Conservation (phyloP, 1,140 invertebrate species). For the Pollicipes pollicipes region DNA sequence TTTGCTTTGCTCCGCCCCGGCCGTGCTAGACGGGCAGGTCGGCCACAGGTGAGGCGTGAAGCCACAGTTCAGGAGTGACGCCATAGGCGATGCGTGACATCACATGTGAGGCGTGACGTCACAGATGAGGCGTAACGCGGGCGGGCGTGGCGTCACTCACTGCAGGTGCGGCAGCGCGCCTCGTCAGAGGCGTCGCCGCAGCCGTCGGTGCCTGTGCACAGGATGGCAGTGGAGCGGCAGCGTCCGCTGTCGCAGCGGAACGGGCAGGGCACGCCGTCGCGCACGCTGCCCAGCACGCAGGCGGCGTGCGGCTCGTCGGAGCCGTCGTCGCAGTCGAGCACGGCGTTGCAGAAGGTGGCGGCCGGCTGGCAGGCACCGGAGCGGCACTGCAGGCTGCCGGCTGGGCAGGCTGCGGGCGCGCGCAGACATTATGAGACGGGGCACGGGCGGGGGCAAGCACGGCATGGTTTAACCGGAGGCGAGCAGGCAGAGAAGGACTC, state of each 20-base stretch:
- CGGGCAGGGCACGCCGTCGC: constrained; percentile 40
- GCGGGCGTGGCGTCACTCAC: constrained; percentile 51
- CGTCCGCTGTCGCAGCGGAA: constrained; percentile 64
- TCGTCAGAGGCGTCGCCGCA: constrained; percentile 80
- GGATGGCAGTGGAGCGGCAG: constrained; percentile 66
- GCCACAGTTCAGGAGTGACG: too few species aligned
- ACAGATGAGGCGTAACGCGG: too few species aligned
- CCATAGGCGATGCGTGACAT: too few species aligned
- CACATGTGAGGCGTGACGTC: too few species aligned
- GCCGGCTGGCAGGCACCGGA: constrained; percentile 69
- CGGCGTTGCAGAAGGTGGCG: constrained; percentile 77
- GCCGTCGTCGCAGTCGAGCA: constrained; percentile 61
- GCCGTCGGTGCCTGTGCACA: constrained; percentile 68
- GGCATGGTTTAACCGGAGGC: too few species aligned
- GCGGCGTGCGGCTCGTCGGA: constrained; percentile 61
- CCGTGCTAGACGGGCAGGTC: too few species aligned
- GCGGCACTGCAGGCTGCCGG: constrained; percentile 57
- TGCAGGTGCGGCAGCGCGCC: constrained; percentile 57
- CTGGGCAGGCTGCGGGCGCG: constrained; percentile 38
- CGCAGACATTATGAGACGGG: too few species aligned
- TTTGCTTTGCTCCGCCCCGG: too few species aligned
- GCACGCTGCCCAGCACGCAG: constrained; percentile 32
- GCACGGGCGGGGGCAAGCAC: too few species aligned
- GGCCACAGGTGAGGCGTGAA: too few species aligned
- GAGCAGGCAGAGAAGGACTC: too few species aligned